Base-by-base conservation (phyloP, 2,113 vertebrate genomes). In the Salvelinus sp. region DNA sequence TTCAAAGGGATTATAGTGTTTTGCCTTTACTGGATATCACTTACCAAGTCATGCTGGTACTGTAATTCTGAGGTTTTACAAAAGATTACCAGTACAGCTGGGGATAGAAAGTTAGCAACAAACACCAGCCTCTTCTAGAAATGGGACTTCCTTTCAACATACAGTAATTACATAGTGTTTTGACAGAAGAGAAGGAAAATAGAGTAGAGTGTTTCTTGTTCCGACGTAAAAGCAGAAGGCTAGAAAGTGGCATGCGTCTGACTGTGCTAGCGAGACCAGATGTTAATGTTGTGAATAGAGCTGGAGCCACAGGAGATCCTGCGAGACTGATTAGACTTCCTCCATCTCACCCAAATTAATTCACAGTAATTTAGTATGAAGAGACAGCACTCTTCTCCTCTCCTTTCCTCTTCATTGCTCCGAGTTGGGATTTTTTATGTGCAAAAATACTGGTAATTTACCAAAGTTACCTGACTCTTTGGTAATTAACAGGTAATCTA, bases 41-140 rank as follows among this genome's bases (percentile, higher is more conserved):
- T 82, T 25, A 20, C 28, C 71, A 62, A 70, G 79, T 80, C 81
- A 86, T 75, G 60, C 33, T 62, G 64, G 54, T 66, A 18, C 50
- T 70, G 27, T 70, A 85, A 87, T 84, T 88, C 50, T 18, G 12
- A 75, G 66, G 73, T 81, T 91, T 83, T 78, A 69, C 75, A 77
- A 73, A 78, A 44, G 82, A 76, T 89, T 79, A 88, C 73, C 71
- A 77, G 83, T 90, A 88, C 91, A 93, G 91, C 92, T 93, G 91
- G 76, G 85, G 80, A 87, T 91, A 86, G 83, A 89, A 86, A 89
- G 86, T 90, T 83, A 85, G 88, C 87, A 89, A 87, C 83, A 91
- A 91, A 91, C 80, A 88, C 33, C 69, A 73, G 69, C 80, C 83
- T 83, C 74, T 87, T 81, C 75, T 81, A 44, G 76, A 85, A 81